A percentile compares a stretch with the other conserved stretches of the same genome.
Evolutionary conservation across 2,113 vertebrate genomes (phyloP).

Genomic region (Lontra canadensis): DNA sequence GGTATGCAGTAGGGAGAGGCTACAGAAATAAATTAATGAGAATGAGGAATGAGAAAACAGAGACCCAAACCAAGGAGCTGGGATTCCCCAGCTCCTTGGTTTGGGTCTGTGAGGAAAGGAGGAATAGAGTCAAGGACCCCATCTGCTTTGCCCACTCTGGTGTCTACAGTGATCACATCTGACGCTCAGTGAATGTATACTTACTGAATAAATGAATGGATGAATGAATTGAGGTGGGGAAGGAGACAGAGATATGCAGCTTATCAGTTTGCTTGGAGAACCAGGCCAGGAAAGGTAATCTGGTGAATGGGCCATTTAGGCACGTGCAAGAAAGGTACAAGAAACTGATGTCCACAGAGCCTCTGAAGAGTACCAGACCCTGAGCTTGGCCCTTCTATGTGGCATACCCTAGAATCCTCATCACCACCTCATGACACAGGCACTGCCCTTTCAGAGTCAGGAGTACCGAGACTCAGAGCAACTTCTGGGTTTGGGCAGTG

Average conservation of each 20-base stretch:
- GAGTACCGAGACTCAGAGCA: neutral
- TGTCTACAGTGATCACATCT: neutral
- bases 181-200: neutral
- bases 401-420: neutral
- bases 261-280: neutral
- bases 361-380: neutral
- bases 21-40: neutral
- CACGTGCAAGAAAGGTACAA: neutral
- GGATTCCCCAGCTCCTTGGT: no score
- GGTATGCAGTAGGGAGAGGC: neutral
- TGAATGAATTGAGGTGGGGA: neutral
- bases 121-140: neutral
- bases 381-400: neutral
- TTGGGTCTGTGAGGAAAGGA: neutral
- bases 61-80: neutral
- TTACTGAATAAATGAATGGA: neutral
- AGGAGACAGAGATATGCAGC: neutral
- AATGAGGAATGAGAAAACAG: neutral
- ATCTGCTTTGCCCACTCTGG: neutral
- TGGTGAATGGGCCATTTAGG: neutral
- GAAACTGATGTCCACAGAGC: neutral
- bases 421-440: no score
- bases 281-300: neutral
- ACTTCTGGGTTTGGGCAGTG: neutral
- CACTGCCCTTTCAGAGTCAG: neutral